These are phyloP conservation scores for Phalera bucephala DNA, from an alignment of 2,888 invertebrate genomes.

Conservation along the genomic window DNA sequence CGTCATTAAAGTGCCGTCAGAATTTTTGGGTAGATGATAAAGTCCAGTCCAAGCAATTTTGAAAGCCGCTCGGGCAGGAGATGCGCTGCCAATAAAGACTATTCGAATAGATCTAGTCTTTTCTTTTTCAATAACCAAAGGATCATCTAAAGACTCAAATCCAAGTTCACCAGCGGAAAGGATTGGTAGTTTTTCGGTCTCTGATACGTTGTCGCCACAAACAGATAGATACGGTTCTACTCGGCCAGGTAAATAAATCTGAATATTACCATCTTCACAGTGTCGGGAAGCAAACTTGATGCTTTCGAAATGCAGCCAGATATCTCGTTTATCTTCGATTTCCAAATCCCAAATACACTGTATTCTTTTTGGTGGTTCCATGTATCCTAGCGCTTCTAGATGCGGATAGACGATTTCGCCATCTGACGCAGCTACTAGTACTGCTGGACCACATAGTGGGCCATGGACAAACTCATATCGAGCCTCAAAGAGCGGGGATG, in stretches of 20 bases:
- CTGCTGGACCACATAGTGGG: slow-evolving; percentile 92
- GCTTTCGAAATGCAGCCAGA: slow-evolving; percentile 94
- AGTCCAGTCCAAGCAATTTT: slow-evolving; percentile 96
- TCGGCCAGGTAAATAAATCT: slow-evolving; percentile 89
- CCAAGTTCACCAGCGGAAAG: slow-evolving; percentile 90
- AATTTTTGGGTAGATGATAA: slow-evolving; percentile 92
- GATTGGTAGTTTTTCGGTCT: slow-evolving; percentile 90
- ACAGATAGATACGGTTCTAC: slow-evolving; percentile 90
- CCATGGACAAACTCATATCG: slow-evolving; percentile 95
- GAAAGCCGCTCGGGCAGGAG: slow-evolving; percentile 92
- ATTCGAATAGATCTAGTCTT: slow-evolving; percentile 86
- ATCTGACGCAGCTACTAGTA: slow-evolving; percentile 90
- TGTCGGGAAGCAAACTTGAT: slow-evolving; percentile 92
- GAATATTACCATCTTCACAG: slow-evolving; percentile 93
- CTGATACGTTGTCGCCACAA: slow-evolving; percentile 93
- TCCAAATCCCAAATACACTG: slow-evolving; percentile 92
- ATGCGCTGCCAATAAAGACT: slow-evolving; percentile 89
- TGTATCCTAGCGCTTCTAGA: slow-evolving; percentile 89
- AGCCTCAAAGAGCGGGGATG: slow-evolving; percentile 92
- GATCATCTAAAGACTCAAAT: slow-evolving; percentile 81
- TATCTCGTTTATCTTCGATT: slow-evolving; percentile 91
- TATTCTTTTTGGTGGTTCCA: slow-evolving; percentile 86
- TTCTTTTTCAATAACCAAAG: slow-evolving; percentile 81
- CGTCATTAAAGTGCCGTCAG: slow-evolving; percentile 90
- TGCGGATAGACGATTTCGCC: slow-evolving; percentile 95